Evolutionary conservation across 1,140 invertebrate genomes (phyloP), one percentile per base, ranked within the genome.

Genomic region (Eriosoma lanigerum): DNA sequence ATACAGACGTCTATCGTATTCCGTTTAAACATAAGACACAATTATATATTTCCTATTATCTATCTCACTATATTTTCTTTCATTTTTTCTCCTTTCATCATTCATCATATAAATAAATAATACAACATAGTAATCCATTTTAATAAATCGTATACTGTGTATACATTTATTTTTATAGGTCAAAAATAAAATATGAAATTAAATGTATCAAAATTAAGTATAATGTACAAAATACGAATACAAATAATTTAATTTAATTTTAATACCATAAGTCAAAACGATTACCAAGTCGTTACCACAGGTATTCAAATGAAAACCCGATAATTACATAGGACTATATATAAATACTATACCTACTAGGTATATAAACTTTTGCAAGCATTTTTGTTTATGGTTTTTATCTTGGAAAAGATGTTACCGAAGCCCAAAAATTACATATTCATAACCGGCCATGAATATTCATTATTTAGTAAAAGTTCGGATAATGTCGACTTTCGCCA

Each of bases 381-480:
- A 52, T 72, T 52, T 52, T 72, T 29, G 68, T 32, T 52, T 19
- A 52, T 52, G 48, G 46, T 70, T 72, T 72, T 50, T 72, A 70
- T 52, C 48, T 72, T 9, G 68, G 68, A n/a, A 52, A 72, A 72
- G 29, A 72, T 52, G 68, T 52, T 52, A 29, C 26, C 19, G 24
- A 29, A 46, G 15, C 19, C 26, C 24, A 52, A 17, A 72, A 72
- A 72, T 72, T 52, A 72, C 68, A 72, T 52, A 52, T 72, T 52
- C 68, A 72, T 72, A 72, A 29, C 68, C 68, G 5, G 8, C 68
- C 10, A 72, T 72, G 68, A 72, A 72, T 72, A 72, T 72, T 72
- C 68, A 72, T 72, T 72, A 17, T 72, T 72, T 72, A 9, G 68
- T 52, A 29, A 72, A 38, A 72, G 46, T 72, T 72, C 68, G 48